These are phyloP conservation scores for Lacerta viridis DNA, from an alignment of 2,797 vertebrate genomes.

Conservation along the genomic window DNA sequence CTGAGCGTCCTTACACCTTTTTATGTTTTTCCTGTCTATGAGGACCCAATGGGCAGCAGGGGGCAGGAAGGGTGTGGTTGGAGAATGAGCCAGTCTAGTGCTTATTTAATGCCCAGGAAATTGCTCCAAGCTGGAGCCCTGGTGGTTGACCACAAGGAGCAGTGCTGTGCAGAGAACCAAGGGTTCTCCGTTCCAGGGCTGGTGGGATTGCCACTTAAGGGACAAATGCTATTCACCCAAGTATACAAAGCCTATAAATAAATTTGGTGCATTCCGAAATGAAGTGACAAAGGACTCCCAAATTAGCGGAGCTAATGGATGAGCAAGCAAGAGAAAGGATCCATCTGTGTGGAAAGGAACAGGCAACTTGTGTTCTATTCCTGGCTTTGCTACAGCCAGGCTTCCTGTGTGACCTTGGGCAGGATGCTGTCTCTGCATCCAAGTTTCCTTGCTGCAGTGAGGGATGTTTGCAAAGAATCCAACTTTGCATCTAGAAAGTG, in stretches of 20 bases:
- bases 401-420: conserved; percentile 53
- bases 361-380: conserved; percentile 59
- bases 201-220: neutral
- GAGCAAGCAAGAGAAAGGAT: conserved; percentile 24
- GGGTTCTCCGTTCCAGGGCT: neutral
- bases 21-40: neutral
- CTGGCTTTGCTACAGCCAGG: conserved; percentile 47
- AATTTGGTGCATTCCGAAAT: conserved; percentile 55
- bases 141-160: neutral
- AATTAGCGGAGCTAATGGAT: conserved; percentile 65
- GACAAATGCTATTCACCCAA: neutral
- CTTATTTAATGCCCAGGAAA: neutral
- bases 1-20: neutral
- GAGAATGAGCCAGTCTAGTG: neutral
- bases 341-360: conserved; percentile 39
- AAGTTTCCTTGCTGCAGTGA: neutral
- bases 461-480: neutral
- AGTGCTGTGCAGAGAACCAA: neutral
- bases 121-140: neutral
- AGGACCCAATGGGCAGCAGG: neutral
- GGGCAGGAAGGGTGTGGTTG: neutral
- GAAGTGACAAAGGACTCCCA: conserved; percentile 67
- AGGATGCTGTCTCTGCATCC: conserved; percentile 43
- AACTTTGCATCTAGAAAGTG: conserved; percentile 10
- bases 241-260: neutral